Evolutionary conservation across 2,113 vertebrate species (phyloP), one percentile per base, ranked within the genome.

Genomic region (Vireo altiloquus): DNA sequence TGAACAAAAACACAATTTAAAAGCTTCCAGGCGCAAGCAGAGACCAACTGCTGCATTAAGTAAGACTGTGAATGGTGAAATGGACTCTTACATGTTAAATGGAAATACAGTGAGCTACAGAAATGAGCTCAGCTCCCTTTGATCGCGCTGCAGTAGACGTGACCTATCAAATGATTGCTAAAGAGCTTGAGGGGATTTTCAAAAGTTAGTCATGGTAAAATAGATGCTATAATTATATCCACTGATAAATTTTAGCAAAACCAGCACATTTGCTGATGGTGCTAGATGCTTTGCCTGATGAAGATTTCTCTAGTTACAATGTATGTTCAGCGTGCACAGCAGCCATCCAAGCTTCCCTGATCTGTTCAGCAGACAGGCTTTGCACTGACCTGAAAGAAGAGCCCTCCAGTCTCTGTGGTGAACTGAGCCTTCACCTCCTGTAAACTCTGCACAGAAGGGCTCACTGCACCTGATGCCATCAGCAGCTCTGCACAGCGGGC

Each of bases 251-350:
- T 74, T 86, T 40, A 89, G 76, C 71, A 54, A 90, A 93, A 39
- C 14, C 40, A 93, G 60, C 82, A 83, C 57, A 86, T 81, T 88
- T 93, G 72, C 85, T 78, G 80, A 84, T 71, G 35, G 44, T 89
- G 68, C 31, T 78, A 72, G 78, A 91, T 74, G 79, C 30, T 91
- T 63, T 75, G 68, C 35, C 42, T 1, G 5, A 54, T 75, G 64
- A 80, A 61, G 71, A 69, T 76, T 72, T 46, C 35, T 49, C 13
- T 33, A 39, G 71, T 80, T 82, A 74, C 50, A 68, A 37, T 80
- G 21, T 9, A 44, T 0, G 2, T 11, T 69, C 56, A 25, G 13
- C 2, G 28, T 12, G 27, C 0, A 0, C 54, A 65, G 46, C 2
- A 4, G 52, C 64, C 0, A 1, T 40, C 22, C 82, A 47, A 52